A percentile compares a stretch with the other conserved stretches of the same genome.
Conservation (phyloP, 2,888 invertebrate genomes). For the Odontocerum albicorne region DNA sequence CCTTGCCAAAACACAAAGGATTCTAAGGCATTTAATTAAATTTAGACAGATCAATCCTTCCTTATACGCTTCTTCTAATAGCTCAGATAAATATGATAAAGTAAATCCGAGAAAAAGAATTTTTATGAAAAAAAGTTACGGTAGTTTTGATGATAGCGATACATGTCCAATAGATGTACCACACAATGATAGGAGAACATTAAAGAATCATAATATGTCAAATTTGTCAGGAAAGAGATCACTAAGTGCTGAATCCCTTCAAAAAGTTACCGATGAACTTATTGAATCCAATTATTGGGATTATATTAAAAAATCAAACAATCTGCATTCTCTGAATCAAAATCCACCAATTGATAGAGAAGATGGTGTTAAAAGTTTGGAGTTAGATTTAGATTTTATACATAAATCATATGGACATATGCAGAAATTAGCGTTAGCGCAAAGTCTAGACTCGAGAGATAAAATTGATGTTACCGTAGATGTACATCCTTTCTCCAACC, state of each 20-base stretch:
- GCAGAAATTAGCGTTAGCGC: constrained; percentile 12
- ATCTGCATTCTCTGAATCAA: constrained; percentile 1
- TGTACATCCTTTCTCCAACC: constrained; percentile 23
- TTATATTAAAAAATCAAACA: not conserved
- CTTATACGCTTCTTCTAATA: constrained; percentile 1
- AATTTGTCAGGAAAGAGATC: constrained; percentile 19
- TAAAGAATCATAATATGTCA: constrained; percentile 6
- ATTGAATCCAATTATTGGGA: constrained; percentile 10
- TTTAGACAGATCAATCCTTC: constrained; percentile 22
- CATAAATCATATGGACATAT: constrained; percentile 16
- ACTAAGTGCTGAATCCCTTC: constrained; percentile 21
- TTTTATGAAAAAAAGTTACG: constrained; percentile 25
- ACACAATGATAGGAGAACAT: too few species aligned
- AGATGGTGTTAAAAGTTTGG: constrained; percentile 7
- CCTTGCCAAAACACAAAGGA: constrained; percentile 32
- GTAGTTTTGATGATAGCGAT: constrained; percentile 28
- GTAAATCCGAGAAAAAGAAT: constrained; percentile 6
- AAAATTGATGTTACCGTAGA: constrained; percentile 30
- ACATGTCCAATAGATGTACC: constrained; percentile 7
- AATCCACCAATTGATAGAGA: constrained; percentile 1
- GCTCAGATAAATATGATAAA: not conserved
- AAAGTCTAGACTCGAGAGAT: constrained; percentile 19
- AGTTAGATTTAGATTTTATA: constrained; percentile 23
- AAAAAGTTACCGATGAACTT: constrained; percentile 5
- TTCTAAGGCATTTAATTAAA: constrained; percentile 27